Percentiles rank a stretch among this genome's conserved stretches.
These are phyloP conservation scores for Trichonephila clavipes DNA, from an alignment of 1,140 invertebrate genomes.

Conservation along the genomic window DNA sequence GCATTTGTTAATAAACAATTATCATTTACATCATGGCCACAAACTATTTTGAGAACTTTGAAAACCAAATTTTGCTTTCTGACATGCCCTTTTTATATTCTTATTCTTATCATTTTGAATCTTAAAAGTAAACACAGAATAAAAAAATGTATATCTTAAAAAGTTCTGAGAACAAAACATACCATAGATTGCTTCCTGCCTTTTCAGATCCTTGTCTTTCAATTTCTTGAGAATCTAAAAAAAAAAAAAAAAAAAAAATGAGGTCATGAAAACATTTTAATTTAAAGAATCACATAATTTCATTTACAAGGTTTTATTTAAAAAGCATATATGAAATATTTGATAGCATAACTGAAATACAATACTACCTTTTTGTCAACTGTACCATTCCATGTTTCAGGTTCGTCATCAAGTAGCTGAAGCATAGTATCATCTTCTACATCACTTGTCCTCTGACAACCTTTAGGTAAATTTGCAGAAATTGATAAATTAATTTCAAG, in stretches of 20 bases:
- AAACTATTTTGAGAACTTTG: too few relatives aligned
- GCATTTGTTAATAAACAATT: too few relatives aligned
- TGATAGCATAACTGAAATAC: too few relatives aligned
- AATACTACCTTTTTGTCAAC: slow-evolving; percentile 88
- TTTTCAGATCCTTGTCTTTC: slow-evolving; percentile 92
- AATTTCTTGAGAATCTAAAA: slow-evolving; percentile 87
- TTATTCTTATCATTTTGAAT: too few relatives aligned
- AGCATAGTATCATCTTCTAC: slow-evolving; percentile 88
- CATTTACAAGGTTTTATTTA: too few relatives aligned
- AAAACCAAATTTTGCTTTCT: too few relatives aligned
- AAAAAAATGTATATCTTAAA: neutral
- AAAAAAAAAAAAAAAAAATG: slow-evolving; percentile 74
- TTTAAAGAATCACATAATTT: too few relatives aligned
- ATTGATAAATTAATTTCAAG: neutral
- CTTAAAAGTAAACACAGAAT: too few relatives aligned
- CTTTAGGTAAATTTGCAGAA: neutral
- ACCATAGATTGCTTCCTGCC: slow-evolving; percentile 93
- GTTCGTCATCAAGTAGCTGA: slow-evolving; percentile 89
- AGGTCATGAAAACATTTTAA: neutral
- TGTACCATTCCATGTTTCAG: slow-evolving; percentile 94
- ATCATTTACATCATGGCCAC: too few relatives aligned
- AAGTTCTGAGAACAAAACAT: slow-evolving; percentile 64
- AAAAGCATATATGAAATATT: too few relatives aligned
- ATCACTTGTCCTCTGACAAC: slow-evolving; percentile 78
- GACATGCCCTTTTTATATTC: too few relatives aligned